phyloP scores from a whole-genome alignment of 1,140 invertebrate species.

The Drosophila quadrilineata region DNA sequence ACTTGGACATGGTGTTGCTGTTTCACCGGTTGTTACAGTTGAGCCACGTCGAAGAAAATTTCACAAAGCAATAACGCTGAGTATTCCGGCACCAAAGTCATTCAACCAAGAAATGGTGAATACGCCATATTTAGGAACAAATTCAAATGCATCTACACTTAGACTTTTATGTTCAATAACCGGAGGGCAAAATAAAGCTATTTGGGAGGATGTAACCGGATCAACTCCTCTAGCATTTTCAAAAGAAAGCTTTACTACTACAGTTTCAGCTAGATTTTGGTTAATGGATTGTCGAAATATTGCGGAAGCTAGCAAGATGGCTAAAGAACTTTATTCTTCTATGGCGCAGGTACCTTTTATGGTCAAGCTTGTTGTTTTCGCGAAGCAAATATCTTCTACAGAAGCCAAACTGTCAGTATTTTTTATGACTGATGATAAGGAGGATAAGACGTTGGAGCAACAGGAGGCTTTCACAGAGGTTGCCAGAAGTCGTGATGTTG shows the following conservation, averaged over 20 bases:
- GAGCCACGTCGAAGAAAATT: slow-evolving; percentile 98
- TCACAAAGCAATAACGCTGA: slow-evolving; percentile 98
- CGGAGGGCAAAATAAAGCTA: slow-evolving; percentile 96
- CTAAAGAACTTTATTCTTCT: slow-evolving; percentile 97
- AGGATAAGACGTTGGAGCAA: slow-evolving; percentile 98
- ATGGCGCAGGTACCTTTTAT: slow-evolving; percentile 97
- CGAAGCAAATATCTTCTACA: slow-evolving; percentile 93
- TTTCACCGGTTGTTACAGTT: slow-evolving; percentile 99
- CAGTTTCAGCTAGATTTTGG: slow-evolving; percentile 99
- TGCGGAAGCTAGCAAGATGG: slow-evolving; percentile 98
- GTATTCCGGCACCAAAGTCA: slow-evolving; percentile 97
- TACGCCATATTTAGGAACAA: slow-evolving; percentile 89
- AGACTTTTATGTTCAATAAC: slow-evolving; percentile 98
- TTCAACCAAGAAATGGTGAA: slow-evolving; percentile 98
- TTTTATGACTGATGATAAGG: slow-evolving; percentile 99
- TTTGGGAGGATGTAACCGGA: slow-evolving; percentile 99
- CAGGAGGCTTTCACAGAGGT: slow-evolving; percentile 98
- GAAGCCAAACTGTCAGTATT: slow-evolving; percentile 97
- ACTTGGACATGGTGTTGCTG: slow-evolving; percentile 97
- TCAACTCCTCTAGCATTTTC: slow-evolving; percentile 97
- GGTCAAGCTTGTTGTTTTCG: slow-evolving; percentile 97
- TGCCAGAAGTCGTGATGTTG: slow-evolving; percentile 98
- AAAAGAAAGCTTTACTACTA: slow-evolving; percentile 99
- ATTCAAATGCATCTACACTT: slow-evolving; percentile 90
- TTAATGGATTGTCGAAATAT: slow-evolving; percentile 99